Percentiles rank a stretch among this genome's conserved stretches.
Evolutionary conservation across 2,797 vertebrate genomes (phyloP).

Genomic region (Neopelma chrysocephalum): DNA sequence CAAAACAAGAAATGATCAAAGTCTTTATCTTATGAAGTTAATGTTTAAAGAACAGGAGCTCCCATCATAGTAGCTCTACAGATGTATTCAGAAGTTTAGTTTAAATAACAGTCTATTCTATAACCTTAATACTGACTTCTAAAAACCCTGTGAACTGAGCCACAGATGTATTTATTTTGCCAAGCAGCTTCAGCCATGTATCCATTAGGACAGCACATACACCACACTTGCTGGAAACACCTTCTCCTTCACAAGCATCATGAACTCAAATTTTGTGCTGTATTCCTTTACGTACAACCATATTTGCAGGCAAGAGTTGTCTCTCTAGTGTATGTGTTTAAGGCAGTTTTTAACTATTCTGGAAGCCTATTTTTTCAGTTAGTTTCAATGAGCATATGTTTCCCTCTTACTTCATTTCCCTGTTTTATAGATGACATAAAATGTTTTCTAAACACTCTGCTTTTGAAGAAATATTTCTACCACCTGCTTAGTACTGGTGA

Average conservation of each 20-base stretch:
- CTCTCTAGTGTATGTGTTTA: background rate
- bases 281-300: fast-evolving
- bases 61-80: background rate
- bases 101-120: background rate
- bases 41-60: background rate
- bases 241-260: background rate
- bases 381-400: background rate
- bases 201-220: background rate
- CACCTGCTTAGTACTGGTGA: background rate
- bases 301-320: background rate
- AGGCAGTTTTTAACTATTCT: background rate
- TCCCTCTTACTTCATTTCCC: background rate
- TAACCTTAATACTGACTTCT: background rate
- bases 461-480: background rate
- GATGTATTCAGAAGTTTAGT: background rate
- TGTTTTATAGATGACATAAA: background rate
- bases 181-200: background rate
- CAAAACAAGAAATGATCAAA: background rate
- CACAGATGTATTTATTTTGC: background rate
- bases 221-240: background rate
- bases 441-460: background rate
- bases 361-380: background rate
- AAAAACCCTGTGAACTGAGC: background rate
- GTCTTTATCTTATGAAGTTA: background rate
- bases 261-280: background rate